Base-by-base conservation (phyloP, 2,797 vertebrate species). In the Pangasius djambal region DNA sequence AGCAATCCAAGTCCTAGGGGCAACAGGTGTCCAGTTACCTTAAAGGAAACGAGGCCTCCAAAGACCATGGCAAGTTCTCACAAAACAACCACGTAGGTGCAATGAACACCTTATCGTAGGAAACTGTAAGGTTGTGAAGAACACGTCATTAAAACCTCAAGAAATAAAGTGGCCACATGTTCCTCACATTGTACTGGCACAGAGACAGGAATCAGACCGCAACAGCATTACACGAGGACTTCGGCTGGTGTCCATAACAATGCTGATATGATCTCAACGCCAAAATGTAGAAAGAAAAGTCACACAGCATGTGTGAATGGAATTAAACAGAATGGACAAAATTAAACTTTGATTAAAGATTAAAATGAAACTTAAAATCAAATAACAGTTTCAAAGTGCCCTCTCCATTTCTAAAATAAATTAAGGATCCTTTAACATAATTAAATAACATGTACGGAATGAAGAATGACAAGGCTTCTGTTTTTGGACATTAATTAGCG, bases 1-100 rank as follows among this genome's bases (percentile, higher is more conserved):
- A 86, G 89, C 83, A 89, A 90, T 89, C 90, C 87, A 85, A 86
- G 86, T 88, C 90, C 92, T 90, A 83, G 70, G 90, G 88, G 88
- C 83, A 88, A 87, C 86, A 79, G 89, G 93, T 92, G 89, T 93
- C 90, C 81, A 69, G 89, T 93, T 92, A 92, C 91, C 63, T 88
- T 86, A 87, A 91, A 91, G 88, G 79, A 89, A 90, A 91, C 89
- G 89, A 81, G 83, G 65, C 48, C 52, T 77, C 77, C 86, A 48
- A 87, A 88, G 63, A 74, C 67, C 69, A 83, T 57, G 74, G 37
- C 87, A 88, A 90, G 86, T 88, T 75, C 86, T 86, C 44, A 85
- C 16, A 86, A 86, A 90, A 85, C 65, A 82, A 44, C 40, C 55
- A 20, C n/a, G 84, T 74, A 83, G 9, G 31, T 59, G 52, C 31